Evolutionary conservation across 37 sponge, comb jelly and placozoan genomes (phyloP).

Genomic region (Crambe crambe): DNA sequence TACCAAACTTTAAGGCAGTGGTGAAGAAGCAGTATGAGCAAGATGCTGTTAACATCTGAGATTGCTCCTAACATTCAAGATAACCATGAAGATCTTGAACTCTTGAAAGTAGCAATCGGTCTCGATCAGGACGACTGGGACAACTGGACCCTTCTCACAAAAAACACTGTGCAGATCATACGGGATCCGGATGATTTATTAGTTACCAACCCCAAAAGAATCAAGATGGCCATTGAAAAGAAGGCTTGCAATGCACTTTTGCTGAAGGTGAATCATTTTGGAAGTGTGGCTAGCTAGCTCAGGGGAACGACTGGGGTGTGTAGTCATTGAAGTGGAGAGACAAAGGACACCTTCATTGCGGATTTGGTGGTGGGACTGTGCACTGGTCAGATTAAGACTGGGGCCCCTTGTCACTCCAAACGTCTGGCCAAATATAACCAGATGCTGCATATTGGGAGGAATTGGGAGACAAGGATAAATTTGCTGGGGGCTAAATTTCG

Average conservation of each 20-base stretch:
- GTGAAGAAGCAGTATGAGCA: slow-evolving; percentile 97
- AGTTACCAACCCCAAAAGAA: slow-evolving; percentile 95
- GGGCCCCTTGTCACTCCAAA: slow-evolving; percentile 98
- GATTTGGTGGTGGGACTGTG: slow-evolving; percentile 99
- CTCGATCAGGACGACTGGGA: slow-evolving; percentile 99
- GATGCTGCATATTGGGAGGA: slow-evolving; percentile 96
- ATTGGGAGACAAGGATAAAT: slow-evolving; percentile 86
- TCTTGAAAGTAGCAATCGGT: slow-evolving; percentile 86
- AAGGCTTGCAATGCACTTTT: slow-evolving; percentile 97
- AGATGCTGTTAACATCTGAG: slow-evolving; percentile 98
- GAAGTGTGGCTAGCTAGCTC: slow-evolving; percentile 93
- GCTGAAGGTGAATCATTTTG: slow-evolving; percentile 96
- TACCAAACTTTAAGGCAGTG: slow-evolving; percentile 94
- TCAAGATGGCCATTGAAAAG: slow-evolving; percentile 85
- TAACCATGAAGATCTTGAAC: slow-evolving; percentile 90
- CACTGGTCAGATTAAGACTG: slow-evolving; percentile 98
- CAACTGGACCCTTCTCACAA: slow-evolving; percentile 83
- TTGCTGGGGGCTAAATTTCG: slow-evolving; percentile 96
- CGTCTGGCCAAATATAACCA: slow-evolving; percentile 99
- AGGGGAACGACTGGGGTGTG: slow-evolving; percentile 94
- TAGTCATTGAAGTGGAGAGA: slow-evolving; percentile 99
- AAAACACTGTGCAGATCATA: slow-evolving; percentile 74
- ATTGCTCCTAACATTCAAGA: slow-evolving; percentile 99
- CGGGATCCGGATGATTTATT: slow-evolving; percentile 97
- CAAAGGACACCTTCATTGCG: slow-evolving; percentile 99